Evolutionary conservation across 2,797 vertebrate genomes (phyloP), one percentile per base, ranked within the genome.

Genomic region (Macropus fuliginosus): DNA sequence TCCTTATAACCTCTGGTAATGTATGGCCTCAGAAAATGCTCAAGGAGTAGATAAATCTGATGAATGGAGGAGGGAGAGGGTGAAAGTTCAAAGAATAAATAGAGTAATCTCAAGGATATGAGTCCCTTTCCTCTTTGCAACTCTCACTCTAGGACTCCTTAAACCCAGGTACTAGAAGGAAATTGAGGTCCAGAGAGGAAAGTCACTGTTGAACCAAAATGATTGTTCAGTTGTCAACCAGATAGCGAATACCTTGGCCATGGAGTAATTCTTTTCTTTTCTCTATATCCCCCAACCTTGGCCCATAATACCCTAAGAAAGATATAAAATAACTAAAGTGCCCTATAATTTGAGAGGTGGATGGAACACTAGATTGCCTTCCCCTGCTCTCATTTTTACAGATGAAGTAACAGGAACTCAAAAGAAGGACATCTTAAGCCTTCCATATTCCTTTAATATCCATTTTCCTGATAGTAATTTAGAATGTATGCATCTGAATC

Each of bases 21-120:
- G 3, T 46, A 40, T 74, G n/a, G 66, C 8, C 66, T 81, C 21
- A 27, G n/a, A 46, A 81, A 81, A 40, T 27, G 2, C 8, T 27
- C 0, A 1, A n/a, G 92, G 46, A 13, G 66, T 0, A 28, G 1
- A 14, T 6, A 54, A 52, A 24, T 0, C 24, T 11, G 8, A 4
- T 5, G 8, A n/a, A 14, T 54, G 31, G 59, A 59, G 5, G 21
- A n/a, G n/a, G n/a, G 24, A 55, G 11, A 28, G 2, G 0, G 18
- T 18, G 55, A 90, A 27, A 6, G 34, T 34, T 4, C 3, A 0
- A 50, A 46, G 24, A 3, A 62, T 46, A 50, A 27, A 87, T 46
- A 27, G 10, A 46, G 4, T 40, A 8, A 10, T 87, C 40, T 81
- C 8, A 24, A 46, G 9, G 40, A 6, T 40, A 8, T 46, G 66